These are phyloP conservation scores for Trichopria drosophilae DNA, from an alignment of 2,888 invertebrate genomes.

Conservation along the genomic window DNA sequence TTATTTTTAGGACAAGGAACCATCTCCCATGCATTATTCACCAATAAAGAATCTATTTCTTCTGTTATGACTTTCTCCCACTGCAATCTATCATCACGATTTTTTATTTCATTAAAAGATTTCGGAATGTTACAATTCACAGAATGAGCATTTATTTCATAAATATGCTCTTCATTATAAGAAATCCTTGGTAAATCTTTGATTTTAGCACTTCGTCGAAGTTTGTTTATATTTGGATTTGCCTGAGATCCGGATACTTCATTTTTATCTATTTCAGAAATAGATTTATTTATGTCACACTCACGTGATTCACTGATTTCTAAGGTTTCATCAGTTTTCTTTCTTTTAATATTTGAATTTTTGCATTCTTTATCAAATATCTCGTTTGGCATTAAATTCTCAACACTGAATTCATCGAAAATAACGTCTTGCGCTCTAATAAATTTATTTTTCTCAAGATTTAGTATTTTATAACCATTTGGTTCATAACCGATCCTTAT, in stretches of 20 bases:
- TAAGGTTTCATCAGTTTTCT: slow-evolving; percentile 3
- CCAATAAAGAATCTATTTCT: slow-evolving; percentile 6
- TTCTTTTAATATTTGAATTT: slow-evolving; percentile 1
- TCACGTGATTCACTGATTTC: slow-evolving; percentile 1
- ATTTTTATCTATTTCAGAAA: background rate
- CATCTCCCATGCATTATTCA: slow-evolving; percentile 13
- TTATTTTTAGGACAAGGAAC: slow-evolving; percentile 4
- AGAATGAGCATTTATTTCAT: background rate
- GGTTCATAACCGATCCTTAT: slow-evolving; percentile 14
- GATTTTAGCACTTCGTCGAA: slow-evolving; percentile 10
- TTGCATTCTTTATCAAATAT: background rate
- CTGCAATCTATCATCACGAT: slow-evolving; percentile 5
- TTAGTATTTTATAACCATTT: slow-evolving; percentile 21
- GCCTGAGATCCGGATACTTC: background rate
- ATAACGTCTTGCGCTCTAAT: slow-evolving; percentile 16
- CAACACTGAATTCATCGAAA: slow-evolving; percentile 19
- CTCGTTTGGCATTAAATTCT: background rate
- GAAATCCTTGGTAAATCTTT: slow-evolving; percentile 1
- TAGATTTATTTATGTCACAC: slow-evolving; percentile 4
- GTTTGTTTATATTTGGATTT: background rate
- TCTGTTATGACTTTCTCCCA: slow-evolving; percentile 9
- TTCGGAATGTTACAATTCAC: background rate
- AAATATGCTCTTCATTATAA: slow-evolving; percentile 9
- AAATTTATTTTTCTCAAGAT: slow-evolving; percentile 10
- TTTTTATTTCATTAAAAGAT: slow-evolving; percentile 10